Percentiles rank a stretch among this genome's conserved stretches.
These are phyloP conservation scores for Linnaemya tessellans DNA, from an alignment of 2,888 invertebrate genomes.

Conservation along the genomic window DNA sequence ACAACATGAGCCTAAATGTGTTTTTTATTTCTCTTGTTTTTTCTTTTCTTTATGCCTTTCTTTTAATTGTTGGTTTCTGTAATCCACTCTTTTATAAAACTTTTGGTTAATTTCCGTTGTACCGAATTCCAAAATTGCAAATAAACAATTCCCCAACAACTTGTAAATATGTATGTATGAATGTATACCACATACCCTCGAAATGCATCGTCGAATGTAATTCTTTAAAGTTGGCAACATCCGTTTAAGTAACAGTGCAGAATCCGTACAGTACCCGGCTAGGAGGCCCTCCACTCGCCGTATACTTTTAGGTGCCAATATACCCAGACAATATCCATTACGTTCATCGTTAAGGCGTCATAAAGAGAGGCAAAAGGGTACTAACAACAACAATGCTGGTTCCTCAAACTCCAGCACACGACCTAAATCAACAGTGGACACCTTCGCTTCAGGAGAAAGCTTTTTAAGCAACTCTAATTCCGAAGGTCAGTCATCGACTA, in stretches of 20 bases:
- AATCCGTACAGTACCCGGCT: constrained; percentile 86
- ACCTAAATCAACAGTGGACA: constrained; percentile 29
- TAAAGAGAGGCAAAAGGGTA: constrained; percentile 84
- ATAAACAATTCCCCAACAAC: constrained; percentile 49
- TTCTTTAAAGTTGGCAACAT: constrained; percentile 84
- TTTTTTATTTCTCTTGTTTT: constrained; percentile 59
- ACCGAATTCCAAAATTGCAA: constrained; percentile 66
- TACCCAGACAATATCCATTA: constrained; percentile 84
- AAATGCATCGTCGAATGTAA: constrained; percentile 9
- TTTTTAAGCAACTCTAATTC: constrained; percentile 66
- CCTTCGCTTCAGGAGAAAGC: constrained; percentile 13
- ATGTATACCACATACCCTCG: constrained; percentile 29
- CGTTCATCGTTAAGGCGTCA: constrained; percentile 85
- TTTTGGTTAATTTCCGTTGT: constrained; percentile 67
- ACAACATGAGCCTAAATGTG: constrained; percentile 47
- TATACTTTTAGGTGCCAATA: constrained; percentile 83
- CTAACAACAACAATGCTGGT: constrained; percentile 74
- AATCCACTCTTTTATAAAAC: constrained; percentile 19
- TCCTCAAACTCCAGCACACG: constrained; percentile 50
- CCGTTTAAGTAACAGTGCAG: constrained; percentile 86
- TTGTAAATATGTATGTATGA: constrained; percentile 32
- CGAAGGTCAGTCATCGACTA: constrained; percentile 51
- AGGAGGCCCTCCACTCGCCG: constrained; percentile 85
- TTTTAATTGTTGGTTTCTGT: constrained; percentile 57
- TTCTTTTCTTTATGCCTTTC: constrained; percentile 55